Evolutionary conservation across 2,888 invertebrate genomes (phyloP).

Genomic region (Xestoiulus laeticollis): DNA sequence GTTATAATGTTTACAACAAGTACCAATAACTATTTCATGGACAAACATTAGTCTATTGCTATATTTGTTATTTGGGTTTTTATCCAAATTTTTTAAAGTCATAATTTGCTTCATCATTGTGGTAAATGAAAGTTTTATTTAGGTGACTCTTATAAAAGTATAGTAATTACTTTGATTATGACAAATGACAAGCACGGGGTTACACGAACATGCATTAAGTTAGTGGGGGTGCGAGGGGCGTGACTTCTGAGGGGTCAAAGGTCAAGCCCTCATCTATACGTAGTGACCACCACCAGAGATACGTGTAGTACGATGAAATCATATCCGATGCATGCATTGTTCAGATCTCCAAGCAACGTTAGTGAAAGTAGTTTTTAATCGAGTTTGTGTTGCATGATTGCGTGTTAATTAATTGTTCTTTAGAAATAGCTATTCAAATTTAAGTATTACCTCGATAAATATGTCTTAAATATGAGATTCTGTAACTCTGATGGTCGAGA

Average conservation of each 20-base stretch:
- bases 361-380: no score
- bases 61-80: not conserved
- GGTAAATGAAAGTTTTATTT: conserved; percentile 15
- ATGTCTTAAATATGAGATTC: no score
- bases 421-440: no score
- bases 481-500: no score
- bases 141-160: not conserved
- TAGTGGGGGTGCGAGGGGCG: not conserved
- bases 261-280: not conserved
- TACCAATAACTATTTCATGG: not conserved
- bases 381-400: no score
- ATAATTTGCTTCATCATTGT: conserved; percentile 23
- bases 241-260: not conserved
- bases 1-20: no score
- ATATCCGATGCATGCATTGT: no score
- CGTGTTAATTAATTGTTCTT: no score
- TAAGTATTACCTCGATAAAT: no score
- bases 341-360: no score
- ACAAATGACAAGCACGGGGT: not conserved
- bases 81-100: not conserved
- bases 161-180: conserved; percentile 3
- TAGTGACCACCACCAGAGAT: not conserved
- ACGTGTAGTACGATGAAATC: not conserved
- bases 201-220: not conserved
- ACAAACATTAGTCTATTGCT: not conserved